Evolutionary conservation across 2,113 vertebrate genomes (phyloP), one percentile per base, ranked within the genome.

Genomic region (Rhadina sibilatrix): DNA sequence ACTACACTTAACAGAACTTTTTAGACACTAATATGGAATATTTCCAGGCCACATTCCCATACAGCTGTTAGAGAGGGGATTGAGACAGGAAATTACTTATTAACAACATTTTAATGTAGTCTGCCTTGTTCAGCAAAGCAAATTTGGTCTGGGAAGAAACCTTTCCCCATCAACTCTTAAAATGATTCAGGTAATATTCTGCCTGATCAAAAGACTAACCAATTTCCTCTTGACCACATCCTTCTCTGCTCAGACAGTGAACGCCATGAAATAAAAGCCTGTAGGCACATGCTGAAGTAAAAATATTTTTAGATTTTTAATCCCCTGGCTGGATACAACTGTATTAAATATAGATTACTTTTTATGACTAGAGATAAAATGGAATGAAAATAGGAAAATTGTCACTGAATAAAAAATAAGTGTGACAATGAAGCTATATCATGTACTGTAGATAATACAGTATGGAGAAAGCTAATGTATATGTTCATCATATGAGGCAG

Each of bases 181-280:
- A 98, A 93, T 93, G 84, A 97, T 97, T 96, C 97, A 92, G 93
- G 97, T 97, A 95, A 95, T 97, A 97, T 91, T 96, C 90, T 20
- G 63, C 76, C 90, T 97, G 96, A 97, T 97, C 96, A 97, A 97
- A 97, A 97, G 96, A 89, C 79, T 54, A 90, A 96, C 90, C 94
- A 93, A 92, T 98, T 98, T 98, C 96, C 97, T 97, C 85, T 94
- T 93, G 96, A 96, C 97, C 93, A 94, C 94, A 95, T 95, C 94
- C 78, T 95, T 82, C 87, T 90, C 71, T 87, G 50, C 44, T 94
- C 95, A 95, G 90, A 86, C 89, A 95, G 57, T 35, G 91, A 96
- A 97, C 80, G 87, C 79, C 84, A 56, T 81, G 90, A 83, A 87
- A 88, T 79, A 63, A 37, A 84, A 83, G 72, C 71, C 82, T 66